A percentile compares a stretch with the other conserved stretches of the same genome.
Conservation (phyloP, 2,888 invertebrate species). For the Orthosia cruda region DNA sequence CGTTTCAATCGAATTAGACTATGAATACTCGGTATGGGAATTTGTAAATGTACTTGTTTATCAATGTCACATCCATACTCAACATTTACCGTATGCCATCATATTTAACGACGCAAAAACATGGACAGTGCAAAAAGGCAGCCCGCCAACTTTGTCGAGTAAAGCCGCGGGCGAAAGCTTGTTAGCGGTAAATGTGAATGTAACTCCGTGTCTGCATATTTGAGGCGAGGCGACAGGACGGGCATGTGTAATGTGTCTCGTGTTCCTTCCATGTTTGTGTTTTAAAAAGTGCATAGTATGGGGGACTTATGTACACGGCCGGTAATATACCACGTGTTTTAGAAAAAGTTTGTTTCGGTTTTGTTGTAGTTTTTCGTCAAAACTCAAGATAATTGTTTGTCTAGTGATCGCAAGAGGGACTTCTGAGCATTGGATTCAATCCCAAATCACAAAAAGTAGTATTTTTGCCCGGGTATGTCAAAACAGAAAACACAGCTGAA, state of each 20-base stretch:
- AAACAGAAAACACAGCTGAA: too few species aligned
- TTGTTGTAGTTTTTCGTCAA: too few species aligned
- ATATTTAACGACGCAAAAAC: conserved; percentile 55
- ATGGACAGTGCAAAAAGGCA: conserved; percentile 47
- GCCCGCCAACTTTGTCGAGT: conserved; percentile 38
- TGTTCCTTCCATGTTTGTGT: conserved; percentile 9
- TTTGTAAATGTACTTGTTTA: background rate
- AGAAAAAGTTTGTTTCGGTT: background rate
- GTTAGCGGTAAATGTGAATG: conserved; percentile 56
- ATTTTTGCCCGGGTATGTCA: too few species aligned
- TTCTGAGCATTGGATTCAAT: background rate
- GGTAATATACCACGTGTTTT: background rate
- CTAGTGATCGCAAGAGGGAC: background rate
- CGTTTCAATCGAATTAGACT: background rate
- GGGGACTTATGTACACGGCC: background rate
- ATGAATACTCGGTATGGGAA: background rate
- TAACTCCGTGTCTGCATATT: conserved; percentile 48
- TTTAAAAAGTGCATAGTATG: conserved; percentile 2
- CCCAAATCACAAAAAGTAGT: too few species aligned
- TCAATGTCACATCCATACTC: background rate
- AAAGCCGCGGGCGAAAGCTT: conserved; percentile 57
- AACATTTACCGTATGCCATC: conserved; percentile 18
- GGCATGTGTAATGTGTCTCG: conserved; percentile 26
- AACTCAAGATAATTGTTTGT: background rate
- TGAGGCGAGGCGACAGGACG: conserved; percentile 29